Conservation (phyloP, 2,888 invertebrate genomes). For the Dastarcus helophoroides region DNA sequence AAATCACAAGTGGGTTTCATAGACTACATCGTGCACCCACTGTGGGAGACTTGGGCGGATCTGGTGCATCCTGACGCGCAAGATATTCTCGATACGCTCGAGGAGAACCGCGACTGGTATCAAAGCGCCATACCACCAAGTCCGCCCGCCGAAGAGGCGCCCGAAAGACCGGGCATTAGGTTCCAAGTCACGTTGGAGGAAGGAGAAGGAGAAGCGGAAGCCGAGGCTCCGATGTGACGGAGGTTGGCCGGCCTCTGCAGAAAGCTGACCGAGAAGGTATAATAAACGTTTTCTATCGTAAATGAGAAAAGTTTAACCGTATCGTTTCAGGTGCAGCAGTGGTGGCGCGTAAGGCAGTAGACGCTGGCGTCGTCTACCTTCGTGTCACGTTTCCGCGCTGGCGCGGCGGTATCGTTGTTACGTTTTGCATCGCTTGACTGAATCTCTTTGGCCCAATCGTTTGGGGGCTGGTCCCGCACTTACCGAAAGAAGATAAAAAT, state of each 20-base stretch:
- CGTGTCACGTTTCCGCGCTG: conserved; percentile 31
- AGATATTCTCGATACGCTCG: conserved; percentile 92
- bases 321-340: no score
- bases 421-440: conserved; percentile 34
- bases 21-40: conserved; percentile 98
- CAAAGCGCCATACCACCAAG: conserved; percentile 85
- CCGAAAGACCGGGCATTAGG: conserved; percentile 43
- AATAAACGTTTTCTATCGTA: no score
- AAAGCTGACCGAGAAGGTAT: conserved; percentile 76
- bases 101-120: conserved; percentile 93
- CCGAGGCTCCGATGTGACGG: conserved; percentile 79
- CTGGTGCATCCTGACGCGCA: conserved; percentile 98
- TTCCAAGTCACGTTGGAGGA: conserved; percentile 76
- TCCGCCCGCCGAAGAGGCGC: conserved; percentile 61
- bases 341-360: conserved; percentile 74
- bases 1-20: conserved; percentile 99
- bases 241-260: conserved; percentile 83
- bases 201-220: conserved; percentile 46
- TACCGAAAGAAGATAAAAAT: conserved; percentile 10
- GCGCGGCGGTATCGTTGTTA: conserved; percentile 33
- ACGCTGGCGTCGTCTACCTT: conserved; percentile 24
- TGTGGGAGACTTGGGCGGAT: conserved; percentile 99
- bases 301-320: no score
- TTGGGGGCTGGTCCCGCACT: conserved; percentile 6
- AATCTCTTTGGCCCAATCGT: conserved; percentile 30